Evolutionary conservation across 1,140 invertebrate genomes (phyloP).

Genomic region (Marisa cornuarietis): DNA sequence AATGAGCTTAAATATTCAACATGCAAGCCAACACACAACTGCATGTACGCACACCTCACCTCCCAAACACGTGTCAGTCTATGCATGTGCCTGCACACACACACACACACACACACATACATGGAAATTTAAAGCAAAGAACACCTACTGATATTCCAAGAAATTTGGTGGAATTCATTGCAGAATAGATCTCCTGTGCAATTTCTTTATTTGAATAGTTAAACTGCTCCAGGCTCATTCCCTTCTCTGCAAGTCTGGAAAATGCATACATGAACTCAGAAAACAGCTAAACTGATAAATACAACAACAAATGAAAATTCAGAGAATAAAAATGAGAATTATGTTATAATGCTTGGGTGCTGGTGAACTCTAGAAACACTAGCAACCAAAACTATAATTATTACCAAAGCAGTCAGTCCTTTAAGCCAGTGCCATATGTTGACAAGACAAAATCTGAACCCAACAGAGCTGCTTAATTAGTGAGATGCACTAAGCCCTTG

Average conservation of each 20-base stretch:
- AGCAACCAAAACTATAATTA: too few relatives aligned
- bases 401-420: too few relatives aligned
- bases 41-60: too few relatives aligned
- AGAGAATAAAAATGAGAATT: too few relatives aligned
- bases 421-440: too few relatives aligned
- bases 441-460: too few relatives aligned
- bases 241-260: slow-evolving; percentile 71
- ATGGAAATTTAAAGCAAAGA: neutral
- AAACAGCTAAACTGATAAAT: neutral
- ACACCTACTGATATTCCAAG: slow-evolving; percentile 91
- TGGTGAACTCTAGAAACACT: too few relatives aligned
- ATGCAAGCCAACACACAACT: neutral
- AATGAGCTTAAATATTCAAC: neutral
- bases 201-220: slow-evolving; percentile 97
- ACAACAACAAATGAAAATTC: neutral
- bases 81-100: neutral
- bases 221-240: slow-evolving; percentile 91
- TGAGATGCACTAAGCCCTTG: too few relatives aligned
- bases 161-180: slow-evolving; percentile 97
- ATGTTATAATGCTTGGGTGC: too few relatives aligned
- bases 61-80: too few relatives aligned
- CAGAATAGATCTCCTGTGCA: slow-evolving; percentile 93
- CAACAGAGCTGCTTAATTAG: too few relatives aligned
- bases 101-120: neutral
- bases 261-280: neutral